Base-by-base conservation (phyloP, 2,113 vertebrate genomes). In the Leptobrachium ailaonicum region DNA sequence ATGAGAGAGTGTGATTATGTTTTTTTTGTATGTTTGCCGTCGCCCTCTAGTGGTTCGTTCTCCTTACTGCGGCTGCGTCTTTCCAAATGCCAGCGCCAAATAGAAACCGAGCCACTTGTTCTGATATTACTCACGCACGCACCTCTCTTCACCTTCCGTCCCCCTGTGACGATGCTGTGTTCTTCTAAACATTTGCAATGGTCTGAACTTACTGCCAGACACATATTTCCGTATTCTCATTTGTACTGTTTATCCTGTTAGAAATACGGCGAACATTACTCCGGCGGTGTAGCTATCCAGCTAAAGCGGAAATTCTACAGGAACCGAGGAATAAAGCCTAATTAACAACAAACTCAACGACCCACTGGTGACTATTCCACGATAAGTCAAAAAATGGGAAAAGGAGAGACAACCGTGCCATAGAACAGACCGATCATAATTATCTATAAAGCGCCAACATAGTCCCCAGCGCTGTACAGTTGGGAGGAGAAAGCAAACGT, bases 21-120 rank as follows among this genome's bases (percentile, higher is more conserved):
- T 32, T 56, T 58, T 70, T 69, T 42, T 14, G 2, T 3, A 68
- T 60, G 66, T 63, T 4, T 3, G 7, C 44, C 47, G 66, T 58
- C 67, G 71, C 64, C 79, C 71, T 74, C 79, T 75, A 2, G 42
- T 62, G 79, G 72, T 3, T n/a, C 1, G 4, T n/a, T 3, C 40
- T 1, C 7, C 44, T 45, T 45, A 75, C 71, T 50, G 50, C 64
- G 32, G 41, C 41, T 71, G 9, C 20, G 62, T 67, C 41, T 32
- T 71, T 50, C 43, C 53, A 14, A 13, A 44, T 53, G 69, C 32
- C 7, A 64, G 41, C 13, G 12, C 4, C 41, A 60, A 69, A 60
- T 44, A 64, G 7, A 50, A 14, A 32, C 20, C 20, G 20, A n/a
- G 1, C 10, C 7, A 66, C 41, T 56, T 77, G 12, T 67, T 56